phyloP scores from a whole-genome alignment of 1,140 invertebrate species.

The Nasonia longicornis region DNA sequence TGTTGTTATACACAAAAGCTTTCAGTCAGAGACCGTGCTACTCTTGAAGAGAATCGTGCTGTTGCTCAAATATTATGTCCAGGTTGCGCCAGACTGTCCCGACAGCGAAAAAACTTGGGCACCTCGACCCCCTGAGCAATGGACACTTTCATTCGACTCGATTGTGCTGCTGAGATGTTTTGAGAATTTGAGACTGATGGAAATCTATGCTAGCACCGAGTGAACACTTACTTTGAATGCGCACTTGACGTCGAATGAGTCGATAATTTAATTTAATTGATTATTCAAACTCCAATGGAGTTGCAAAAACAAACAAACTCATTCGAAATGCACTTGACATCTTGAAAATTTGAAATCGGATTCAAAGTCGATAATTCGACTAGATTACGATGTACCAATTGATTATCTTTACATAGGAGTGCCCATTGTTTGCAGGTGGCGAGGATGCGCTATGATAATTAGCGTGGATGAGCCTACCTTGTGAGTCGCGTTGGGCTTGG shows the following conservation, averaged over 20 bases:
- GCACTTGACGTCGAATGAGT: conserved; percentile 6
- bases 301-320: conserved; percentile 6
- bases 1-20: conserved; percentile 20
- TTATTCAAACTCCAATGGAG: neutral
- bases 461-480: conserved; percentile 76
- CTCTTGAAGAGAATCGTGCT: conserved; percentile 62
- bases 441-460: conserved; percentile 58
- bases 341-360: neutral
- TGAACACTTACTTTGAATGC: neutral
- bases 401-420: conserved; percentile 48
- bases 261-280: neutral
- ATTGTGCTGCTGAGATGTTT: conserved; percentile 6
- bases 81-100: conserved; percentile 65
- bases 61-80: conserved; percentile 42
- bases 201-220: conserved; percentile 15
- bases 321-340: conserved; percentile 17
- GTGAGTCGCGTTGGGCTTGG: conserved; percentile 80
- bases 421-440: conserved; percentile 63
- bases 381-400: neutral
- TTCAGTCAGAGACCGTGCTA: conserved; percentile 66
- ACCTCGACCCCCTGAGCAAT: conserved; percentile 61
- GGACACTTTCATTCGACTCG: conserved; percentile 52
- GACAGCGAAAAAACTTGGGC: conserved; percentile 56
- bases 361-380: neutral
- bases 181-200: neutral